phyloP scores from a whole-genome alignment of 2,888 invertebrate genomes.

The Calliphora vomitoria region DNA sequence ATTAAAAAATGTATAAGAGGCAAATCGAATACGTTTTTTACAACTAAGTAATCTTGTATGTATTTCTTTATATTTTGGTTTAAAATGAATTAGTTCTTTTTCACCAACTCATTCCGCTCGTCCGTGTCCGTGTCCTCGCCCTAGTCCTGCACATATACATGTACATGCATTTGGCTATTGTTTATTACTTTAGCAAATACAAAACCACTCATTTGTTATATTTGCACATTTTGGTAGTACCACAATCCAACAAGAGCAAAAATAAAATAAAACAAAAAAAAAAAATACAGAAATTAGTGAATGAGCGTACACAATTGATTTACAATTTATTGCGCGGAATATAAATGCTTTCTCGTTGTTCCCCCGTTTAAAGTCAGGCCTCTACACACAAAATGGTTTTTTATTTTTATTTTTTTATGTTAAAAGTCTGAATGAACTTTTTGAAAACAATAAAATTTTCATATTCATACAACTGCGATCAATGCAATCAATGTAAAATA shows the following conservation, averaged over 20 bases:
- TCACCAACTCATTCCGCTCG: no score
- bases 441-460: conserved; percentile 67
- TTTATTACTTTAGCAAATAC: conserved; percentile 56
- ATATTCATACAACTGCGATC: conserved; percentile 62
- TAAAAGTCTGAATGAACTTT: conserved; percentile 51
- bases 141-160: no score
- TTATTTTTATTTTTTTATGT: conserved; percentile 12
- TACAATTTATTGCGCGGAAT: conserved; percentile 64
- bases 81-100: no score
- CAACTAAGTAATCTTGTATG: no score
- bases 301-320: conserved; percentile 60
- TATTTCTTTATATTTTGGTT: no score
- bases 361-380: conserved; percentile 6
- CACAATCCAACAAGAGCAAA: conserved; percentile 9
- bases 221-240: conserved; percentile 48
- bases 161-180: conserved; percentile 29
- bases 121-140: no score
- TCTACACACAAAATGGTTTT: conserved; percentile 18
- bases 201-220: conserved; percentile 54
- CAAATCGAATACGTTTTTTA: no score
- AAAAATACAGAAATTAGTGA: conserved; percentile 46
- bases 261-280: conserved; percentile 11
- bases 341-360: conserved; percentile 20
- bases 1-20: no score
- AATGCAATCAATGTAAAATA: conserved; percentile 65